A percentile compares a stretch with the other conserved stretches of the same genome.
phyloP scores from a whole-genome alignment of 2,113 vertebrate species.

The Calyptommatus sinebrachiatus region DNA sequence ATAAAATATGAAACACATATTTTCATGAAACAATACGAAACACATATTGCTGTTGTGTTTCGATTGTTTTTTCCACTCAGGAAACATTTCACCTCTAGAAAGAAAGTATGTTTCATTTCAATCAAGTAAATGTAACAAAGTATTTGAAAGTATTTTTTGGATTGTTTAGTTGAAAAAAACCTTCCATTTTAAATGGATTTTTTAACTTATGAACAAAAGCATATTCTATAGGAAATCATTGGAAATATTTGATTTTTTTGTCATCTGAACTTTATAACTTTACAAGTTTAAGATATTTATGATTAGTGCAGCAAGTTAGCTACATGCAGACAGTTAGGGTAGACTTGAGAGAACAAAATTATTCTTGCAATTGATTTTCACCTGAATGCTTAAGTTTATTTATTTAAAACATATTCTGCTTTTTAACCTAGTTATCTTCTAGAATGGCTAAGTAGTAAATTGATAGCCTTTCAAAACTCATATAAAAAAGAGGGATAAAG shows the following conservation, averaged over 20 bases:
- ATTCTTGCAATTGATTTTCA: neutral
- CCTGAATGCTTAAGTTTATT: neutral
- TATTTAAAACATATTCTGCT: slow-evolving; percentile 24
- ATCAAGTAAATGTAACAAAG: slow-evolving; percentile 15
- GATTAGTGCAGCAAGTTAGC: slow-evolving; percentile 7
- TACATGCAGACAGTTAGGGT: neutral
- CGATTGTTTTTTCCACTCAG: neutral
- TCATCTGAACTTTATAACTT: neutral
- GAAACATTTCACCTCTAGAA: slow-evolving; percentile 8
- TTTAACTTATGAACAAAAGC: neutral
- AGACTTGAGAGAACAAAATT: slow-evolving; percentile 18
- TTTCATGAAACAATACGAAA: too few relatives aligned
- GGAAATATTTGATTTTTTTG: neutral
- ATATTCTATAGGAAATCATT: neutral
- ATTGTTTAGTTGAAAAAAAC: rapidly evolving
- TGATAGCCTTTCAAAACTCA: neutral
- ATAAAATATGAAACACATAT: too few relatives aligned
- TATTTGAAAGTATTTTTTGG: neutral
- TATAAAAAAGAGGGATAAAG: neutral
- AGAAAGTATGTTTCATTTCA: neutral
- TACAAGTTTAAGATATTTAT: rapidly evolving
- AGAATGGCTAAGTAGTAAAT: neutral
- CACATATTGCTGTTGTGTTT: slow-evolving; percentile 36
- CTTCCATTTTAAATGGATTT: neutral
- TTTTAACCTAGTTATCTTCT: neutral